These are phyloP conservation scores for human (Homo sapiens) DNA, from an alignment of 2,113 vertebrate species.

Conservation along the genomic window DNA sequence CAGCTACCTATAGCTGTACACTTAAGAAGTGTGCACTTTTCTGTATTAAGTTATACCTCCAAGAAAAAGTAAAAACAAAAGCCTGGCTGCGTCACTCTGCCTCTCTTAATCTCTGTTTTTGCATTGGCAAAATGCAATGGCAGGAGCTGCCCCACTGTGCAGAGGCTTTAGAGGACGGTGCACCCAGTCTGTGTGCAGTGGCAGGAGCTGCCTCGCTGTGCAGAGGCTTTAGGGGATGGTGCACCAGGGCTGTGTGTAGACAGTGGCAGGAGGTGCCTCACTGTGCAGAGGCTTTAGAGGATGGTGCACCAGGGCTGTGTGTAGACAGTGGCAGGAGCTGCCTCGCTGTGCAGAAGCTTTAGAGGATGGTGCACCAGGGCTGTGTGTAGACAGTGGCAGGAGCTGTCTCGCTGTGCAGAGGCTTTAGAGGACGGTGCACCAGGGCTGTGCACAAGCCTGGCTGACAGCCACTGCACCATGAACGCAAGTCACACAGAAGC, in stretches of 20 bases:
- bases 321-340: no score
- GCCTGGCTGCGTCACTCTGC: not conserved
- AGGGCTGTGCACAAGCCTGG: accelerated
- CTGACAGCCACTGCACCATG: accelerated
- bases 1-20: accelerated
- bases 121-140: not conserved
- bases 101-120: not conserved
- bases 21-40: not conserved
- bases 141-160: no score
- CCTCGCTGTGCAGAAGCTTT: no score
- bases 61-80: not conserved
- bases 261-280: no score
- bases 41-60: not conserved
- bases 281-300: no score
- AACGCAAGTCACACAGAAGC: accelerated
- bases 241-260: no score
- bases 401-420: not conserved
- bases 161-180: not conserved
- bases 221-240: not conserved
- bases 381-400: not conserved
- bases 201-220: not conserved
- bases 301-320: no score
- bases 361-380: accelerated
- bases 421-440: no score
- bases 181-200: not conserved